These are phyloP conservation scores for Dendroctonus ponderosae DNA, from an alignment of 1,140 invertebrate genomes.

Conservation along the genomic window DNA sequence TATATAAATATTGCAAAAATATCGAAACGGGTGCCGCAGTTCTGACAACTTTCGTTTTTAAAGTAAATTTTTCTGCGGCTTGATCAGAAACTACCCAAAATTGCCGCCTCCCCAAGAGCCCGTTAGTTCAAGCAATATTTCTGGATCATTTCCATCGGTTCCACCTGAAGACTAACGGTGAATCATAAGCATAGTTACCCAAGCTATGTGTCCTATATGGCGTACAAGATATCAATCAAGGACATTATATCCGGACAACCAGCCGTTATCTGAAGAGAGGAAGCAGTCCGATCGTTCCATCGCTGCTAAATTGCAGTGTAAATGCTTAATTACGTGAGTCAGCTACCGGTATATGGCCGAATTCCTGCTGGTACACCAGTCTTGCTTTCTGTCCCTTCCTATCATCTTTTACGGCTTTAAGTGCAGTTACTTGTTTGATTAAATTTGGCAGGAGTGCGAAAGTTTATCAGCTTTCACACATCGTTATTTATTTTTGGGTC, in stretches of 20 bases:
- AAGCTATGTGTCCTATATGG: slow-evolving; percentile 7
- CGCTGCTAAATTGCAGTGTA: slow-evolving; percentile 38
- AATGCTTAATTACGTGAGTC: slow-evolving; percentile 41
- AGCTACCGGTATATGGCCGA: slow-evolving; percentile 28
- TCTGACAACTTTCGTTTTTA: too few species aligned
- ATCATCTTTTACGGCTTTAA: slow-evolving; percentile 32
- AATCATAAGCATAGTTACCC: neutral
- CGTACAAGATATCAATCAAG: slow-evolving; percentile 30
- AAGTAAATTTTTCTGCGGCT: too few species aligned
- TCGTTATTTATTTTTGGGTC: slow-evolving; percentile 18
- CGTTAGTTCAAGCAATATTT: too few species aligned
- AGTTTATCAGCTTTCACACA: slow-evolving; percentile 24
- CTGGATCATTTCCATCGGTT: too few species aligned
- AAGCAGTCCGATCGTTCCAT: slow-evolving; percentile 33
- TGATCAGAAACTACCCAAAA: too few species aligned
- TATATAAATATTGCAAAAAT: too few species aligned
- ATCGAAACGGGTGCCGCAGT: too few species aligned
- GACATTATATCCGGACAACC: slow-evolving; percentile 22
- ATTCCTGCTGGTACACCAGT: slow-evolving; percentile 15
- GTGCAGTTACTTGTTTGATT: slow-evolving; percentile 33
- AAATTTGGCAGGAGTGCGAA: slow-evolving; percentile 20
- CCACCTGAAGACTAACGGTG: too few species aligned
- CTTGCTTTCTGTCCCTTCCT: slow-evolving; percentile 26
- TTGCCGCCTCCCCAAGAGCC: too few species aligned
- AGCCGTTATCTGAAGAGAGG: slow-evolving; percentile 38